Evolutionary conservation across 2,888 invertebrate genomes (phyloP).

Genomic region (Sinelater perroti): DNA sequence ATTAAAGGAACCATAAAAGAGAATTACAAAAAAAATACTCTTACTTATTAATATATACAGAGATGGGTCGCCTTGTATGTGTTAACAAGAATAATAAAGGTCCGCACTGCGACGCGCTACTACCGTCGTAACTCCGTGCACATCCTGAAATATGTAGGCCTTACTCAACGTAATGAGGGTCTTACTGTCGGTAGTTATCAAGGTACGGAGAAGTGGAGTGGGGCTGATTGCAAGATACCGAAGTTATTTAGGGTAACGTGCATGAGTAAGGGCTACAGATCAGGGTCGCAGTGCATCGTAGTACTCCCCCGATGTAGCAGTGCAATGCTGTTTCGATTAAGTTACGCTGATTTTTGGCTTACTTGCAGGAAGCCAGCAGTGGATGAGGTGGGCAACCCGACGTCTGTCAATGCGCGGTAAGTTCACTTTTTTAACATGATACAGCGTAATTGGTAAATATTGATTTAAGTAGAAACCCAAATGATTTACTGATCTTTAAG

Average conservation of each 20-base stretch:
- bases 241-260: constrained; percentile 57
- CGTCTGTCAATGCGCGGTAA: constrained; percentile 89
- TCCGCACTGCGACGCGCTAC: too few species aligned
- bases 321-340: constrained; percentile 51
- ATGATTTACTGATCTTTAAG: too few species aligned
- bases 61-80: too few species aligned
- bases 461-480: neutral
- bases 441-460: too few species aligned
- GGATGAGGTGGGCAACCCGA: constrained; percentile 84
- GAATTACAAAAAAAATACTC: too few species aligned
- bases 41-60: too few species aligned
- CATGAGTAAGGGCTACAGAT: constrained; percentile 51
- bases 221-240: constrained; percentile 54
- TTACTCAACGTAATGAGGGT: too few species aligned
- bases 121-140: too few species aligned
- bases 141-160: too few species aligned
- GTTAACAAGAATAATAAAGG: too few species aligned
- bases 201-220: constrained; percentile 39
- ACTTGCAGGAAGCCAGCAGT: constrained; percentile 85
- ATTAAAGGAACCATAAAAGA: too few species aligned
- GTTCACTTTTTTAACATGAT: constrained; percentile 60
- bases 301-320: constrained; percentile 31
- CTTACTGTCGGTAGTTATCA: constrained; percentile 18
- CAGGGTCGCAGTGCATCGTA: constrained; percentile 44
- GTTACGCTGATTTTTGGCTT: constrained; percentile 59